Evolutionary conservation across 1,140 invertebrate species (phyloP).

Genomic region (Aphelenchoides avenae): DNA sequence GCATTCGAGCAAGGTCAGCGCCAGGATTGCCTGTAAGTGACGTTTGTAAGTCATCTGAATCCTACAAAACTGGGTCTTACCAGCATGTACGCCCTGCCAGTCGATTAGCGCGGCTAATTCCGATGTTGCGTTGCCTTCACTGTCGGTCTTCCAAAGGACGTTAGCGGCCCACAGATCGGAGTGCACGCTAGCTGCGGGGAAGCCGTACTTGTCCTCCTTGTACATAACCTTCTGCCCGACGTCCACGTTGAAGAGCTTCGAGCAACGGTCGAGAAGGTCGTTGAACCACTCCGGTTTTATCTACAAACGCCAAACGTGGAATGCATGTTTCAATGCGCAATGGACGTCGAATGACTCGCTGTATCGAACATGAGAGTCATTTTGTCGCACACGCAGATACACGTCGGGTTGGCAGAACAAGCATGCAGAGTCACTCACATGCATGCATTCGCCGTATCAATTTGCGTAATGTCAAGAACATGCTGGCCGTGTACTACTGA

Average conservation of each 20-base stretch:
- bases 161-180: constrained; percentile 42
- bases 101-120: constrained; percentile 42
- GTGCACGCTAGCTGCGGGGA: constrained; percentile 38
- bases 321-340: too few species aligned
- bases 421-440: too few species aligned
- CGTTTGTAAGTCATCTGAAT: too few species aligned
- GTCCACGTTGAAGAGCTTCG: constrained; percentile 15
- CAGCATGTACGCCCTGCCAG: constrained; percentile 36
- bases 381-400: too few species aligned
- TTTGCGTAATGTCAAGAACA: too few species aligned
- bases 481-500: too few species aligned
- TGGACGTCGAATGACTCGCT: too few species aligned
- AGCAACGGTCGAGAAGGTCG: constrained; percentile 20
- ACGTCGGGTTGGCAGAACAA: too few species aligned
- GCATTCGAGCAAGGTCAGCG: constrained; percentile 34
- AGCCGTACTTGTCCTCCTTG: constrained; percentile 21
- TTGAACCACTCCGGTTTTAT: constrained; percentile 36
- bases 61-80: too few species aligned
- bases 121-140: constrained; percentile 25
- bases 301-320: constrained; percentile 29
- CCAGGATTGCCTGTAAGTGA: constrained; percentile 37
- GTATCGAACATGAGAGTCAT: too few species aligned
- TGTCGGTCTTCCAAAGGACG: constrained; percentile 32
- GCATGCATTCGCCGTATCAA: too few species aligned
- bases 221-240: constrained; percentile 11